Conservation (phyloP, 2,888 invertebrate genomes). For the Dryococelus australis region DNA sequence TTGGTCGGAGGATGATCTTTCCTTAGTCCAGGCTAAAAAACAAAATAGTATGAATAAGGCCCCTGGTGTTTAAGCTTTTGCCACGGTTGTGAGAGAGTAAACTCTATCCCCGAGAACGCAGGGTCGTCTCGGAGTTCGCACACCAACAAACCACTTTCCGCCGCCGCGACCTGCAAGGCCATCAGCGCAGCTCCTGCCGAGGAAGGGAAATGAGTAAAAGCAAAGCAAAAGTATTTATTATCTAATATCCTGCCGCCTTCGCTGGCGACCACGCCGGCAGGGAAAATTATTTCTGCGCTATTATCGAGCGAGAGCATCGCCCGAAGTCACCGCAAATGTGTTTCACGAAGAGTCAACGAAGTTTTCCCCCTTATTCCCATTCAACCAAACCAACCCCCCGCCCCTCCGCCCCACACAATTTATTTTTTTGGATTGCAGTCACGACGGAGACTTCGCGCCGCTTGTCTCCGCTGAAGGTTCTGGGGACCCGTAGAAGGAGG, state of each 20-base stretch:
- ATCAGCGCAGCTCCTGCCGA: neutral
- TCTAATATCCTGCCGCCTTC: neutral
- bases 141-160: neutral
- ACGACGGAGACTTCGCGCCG: neutral
- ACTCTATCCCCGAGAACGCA: no score
- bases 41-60: no score
- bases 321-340: neutral
- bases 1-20: no score
- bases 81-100: no score
- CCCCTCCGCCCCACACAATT: neutral
- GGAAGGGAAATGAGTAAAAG: neutral
- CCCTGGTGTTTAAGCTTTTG: no score
- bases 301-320: neutral
- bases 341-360: neutral
- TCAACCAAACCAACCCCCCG: neutral
- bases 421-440: neutral
- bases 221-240: neutral
- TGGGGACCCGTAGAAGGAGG: no score
- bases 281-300: constrained; percentile 16
- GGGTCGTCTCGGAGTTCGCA: neutral
- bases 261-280: neutral
- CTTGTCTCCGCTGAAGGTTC: neutral
- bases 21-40: no score
- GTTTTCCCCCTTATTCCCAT: neutral
- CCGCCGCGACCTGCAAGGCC: neutral